phyloP scores from a whole-genome alignment of 1,140 invertebrate genomes.

The Drosophila kurseongensis region DNA sequence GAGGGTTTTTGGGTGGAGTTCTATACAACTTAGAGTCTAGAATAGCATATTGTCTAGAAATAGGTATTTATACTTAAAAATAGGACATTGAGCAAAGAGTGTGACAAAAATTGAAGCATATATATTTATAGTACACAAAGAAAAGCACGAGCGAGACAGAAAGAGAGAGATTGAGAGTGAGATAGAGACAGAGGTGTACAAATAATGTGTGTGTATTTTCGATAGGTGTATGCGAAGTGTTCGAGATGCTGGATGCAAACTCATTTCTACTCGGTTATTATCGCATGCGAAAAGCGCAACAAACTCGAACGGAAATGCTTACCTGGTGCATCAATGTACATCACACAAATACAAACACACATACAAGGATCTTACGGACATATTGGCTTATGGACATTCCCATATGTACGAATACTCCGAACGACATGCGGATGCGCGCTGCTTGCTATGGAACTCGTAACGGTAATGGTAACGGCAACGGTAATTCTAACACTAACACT shows the following conservation, averaged over 20 bases:
- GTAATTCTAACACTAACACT: conserved; percentile 24
- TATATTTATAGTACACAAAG: conserved; percentile 6
- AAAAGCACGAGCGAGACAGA: conserved; percentile 32
- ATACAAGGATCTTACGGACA: conserved; percentile 21
- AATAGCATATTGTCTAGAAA: conserved; percentile 52
- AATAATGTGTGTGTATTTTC: conserved; percentile 25
- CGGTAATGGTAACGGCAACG: conserved; percentile 23
- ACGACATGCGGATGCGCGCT: conserved; percentile 74
- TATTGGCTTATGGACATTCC: conserved; percentile 24
- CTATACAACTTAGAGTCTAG: conserved; percentile 71
- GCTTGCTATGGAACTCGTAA: conserved; percentile 62
- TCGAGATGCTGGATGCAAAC: conserved; percentile 43
- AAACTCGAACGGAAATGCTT: conserved; percentile 41
- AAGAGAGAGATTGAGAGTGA: neutral
- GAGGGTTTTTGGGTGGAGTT: conserved; percentile 35
- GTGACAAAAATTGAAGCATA: conserved; percentile 34
- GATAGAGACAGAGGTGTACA: conserved; percentile 26
- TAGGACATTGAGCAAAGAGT: conserved; percentile 33
- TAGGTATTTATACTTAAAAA: conserved; percentile 45
- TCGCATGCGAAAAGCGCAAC: conserved; percentile 26
- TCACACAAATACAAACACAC: conserved; percentile 28
- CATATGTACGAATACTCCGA: conserved; percentile 25
- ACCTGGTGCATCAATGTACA: conserved; percentile 50
- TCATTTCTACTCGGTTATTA: conserved; percentile 12
- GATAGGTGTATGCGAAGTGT: conserved; percentile 38